Percentiles rank a stretch among this genome's conserved stretches.
These are phyloP conservation scores for Euwallacea fornicatus DNA, from an alignment of 1,140 invertebrate species.

Conservation along the genomic window DNA sequence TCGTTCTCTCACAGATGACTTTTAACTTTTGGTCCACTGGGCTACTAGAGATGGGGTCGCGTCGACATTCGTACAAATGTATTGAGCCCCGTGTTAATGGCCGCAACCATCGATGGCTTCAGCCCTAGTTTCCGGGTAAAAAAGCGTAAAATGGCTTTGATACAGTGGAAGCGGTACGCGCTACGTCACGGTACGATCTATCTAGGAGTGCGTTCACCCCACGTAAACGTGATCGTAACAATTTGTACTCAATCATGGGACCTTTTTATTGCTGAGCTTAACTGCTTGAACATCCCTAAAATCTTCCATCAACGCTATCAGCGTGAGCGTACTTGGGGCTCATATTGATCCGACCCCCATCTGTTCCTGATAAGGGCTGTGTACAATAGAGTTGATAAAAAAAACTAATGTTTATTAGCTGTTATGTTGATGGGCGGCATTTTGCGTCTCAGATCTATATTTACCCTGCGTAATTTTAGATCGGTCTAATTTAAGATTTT, in stretches of 20 bases:
- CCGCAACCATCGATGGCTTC: slow-evolving; percentile 14
- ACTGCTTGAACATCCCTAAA: background rate
- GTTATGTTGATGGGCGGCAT: background rate
- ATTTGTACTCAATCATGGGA: slow-evolving; percentile 38
- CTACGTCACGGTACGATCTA: slow-evolving; percentile 31
- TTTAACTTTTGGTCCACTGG: no score
- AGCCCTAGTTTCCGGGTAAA: slow-evolving; percentile 20
- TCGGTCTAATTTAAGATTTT: slow-evolving; percentile 11
- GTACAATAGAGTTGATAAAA: background rate
- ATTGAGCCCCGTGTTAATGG: no score
- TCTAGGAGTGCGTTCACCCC: slow-evolving; percentile 37
- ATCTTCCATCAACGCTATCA: background rate
- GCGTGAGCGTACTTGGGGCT: background rate
- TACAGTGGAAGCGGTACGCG: slow-evolving; percentile 23
- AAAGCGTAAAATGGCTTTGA: slow-evolving; percentile 29
- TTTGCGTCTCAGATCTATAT: slow-evolving; percentile 16
- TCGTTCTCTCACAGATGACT: no score
- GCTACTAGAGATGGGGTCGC: no score
- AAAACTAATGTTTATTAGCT: background rate
- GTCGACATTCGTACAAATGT: no score
- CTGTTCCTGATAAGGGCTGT: background rate
- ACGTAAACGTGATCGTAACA: slow-evolving; percentile 28
- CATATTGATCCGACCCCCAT: slow-evolving; percentile 19
- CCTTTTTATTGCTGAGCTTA: slow-evolving; percentile 19
- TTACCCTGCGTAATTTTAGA: slow-evolving; percentile 19